Percentiles rank a stretch among this genome's conserved stretches.
Evolutionary conservation across 2,888 invertebrate genomes (phyloP).

Genomic region (Unio delphinus): DNA sequence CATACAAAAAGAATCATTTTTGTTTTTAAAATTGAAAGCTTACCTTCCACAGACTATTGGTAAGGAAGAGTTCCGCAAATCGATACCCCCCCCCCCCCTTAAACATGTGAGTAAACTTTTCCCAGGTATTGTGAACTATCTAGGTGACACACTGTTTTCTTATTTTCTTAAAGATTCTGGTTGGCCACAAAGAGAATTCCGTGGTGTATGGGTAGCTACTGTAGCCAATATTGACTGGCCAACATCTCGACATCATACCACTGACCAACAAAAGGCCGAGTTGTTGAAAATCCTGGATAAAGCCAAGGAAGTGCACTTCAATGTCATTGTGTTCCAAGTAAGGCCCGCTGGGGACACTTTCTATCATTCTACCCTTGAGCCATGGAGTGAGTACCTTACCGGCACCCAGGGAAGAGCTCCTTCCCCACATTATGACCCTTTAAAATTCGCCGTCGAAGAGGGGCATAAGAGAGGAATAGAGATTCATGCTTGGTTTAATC

Average conservation of each 20-base stretch:
- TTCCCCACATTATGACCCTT: conserved; percentile 60
- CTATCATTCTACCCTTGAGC: conserved; percentile 61
- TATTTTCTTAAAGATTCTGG: too few relatives aligned
- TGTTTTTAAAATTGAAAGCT: too few relatives aligned
- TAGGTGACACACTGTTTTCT: too few relatives aligned
- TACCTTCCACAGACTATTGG: too few relatives aligned
- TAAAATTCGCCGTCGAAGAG: conserved; percentile 49
- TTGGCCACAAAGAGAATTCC: conserved; percentile 57
- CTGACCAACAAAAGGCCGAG: conserved; percentile 46
- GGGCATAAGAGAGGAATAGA: conserved; percentile 60
- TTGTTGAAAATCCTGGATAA: conserved; percentile 43
- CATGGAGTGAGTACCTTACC: conserved; percentile 65
- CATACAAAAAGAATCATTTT: too few relatives aligned
- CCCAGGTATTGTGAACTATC: too few relatives aligned
- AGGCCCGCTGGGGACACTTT: conserved; percentile 62
- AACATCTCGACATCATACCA: conserved; percentile 32
- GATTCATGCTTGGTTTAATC: conserved; percentile 66
- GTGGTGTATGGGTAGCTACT: conserved; percentile 64
- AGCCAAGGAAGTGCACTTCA: conserved; percentile 51
- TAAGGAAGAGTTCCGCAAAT: too few relatives aligned
- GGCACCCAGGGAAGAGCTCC: conserved; percentile 59
- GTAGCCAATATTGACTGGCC: conserved; percentile 68
- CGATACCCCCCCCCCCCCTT: too few relatives aligned
- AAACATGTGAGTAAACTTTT: too few relatives aligned
- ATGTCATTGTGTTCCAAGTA: conserved; percentile 56